phyloP scores from a whole-genome alignment of 1,140 invertebrate genomes.

The Anastatus disparis region DNA sequence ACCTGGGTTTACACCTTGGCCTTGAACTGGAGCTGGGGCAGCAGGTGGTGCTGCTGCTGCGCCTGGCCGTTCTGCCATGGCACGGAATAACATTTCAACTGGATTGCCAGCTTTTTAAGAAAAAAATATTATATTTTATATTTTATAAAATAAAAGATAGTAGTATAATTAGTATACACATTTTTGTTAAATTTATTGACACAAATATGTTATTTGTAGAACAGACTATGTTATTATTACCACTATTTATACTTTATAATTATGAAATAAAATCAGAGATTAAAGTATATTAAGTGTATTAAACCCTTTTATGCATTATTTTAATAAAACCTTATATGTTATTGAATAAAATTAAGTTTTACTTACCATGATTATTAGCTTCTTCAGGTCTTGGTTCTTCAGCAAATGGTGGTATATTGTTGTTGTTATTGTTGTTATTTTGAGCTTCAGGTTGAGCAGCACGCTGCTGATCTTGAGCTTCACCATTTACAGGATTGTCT shows the following conservation, averaged over 20 bases:
- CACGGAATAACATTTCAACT: constrained; percentile 25
- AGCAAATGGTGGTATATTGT: constrained; percentile 63
- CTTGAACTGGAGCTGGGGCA: neutral
- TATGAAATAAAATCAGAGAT: too few species aligned
- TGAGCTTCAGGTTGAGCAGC: constrained; percentile 52
- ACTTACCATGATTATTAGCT: constrained; percentile 47
- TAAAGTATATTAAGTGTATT: too few species aligned
- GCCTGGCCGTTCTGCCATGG: constrained; percentile 24
- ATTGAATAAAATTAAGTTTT: neutral
- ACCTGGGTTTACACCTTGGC: neutral
- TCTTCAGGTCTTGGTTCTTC: constrained; percentile 54
- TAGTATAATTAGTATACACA: too few species aligned
- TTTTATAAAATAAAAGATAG: neutral
- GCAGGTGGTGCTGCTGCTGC: constrained; percentile 47
- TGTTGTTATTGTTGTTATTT: constrained; percentile 67
- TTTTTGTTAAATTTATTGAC: too few species aligned
- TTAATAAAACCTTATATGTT: too few species aligned
- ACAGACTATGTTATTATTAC: too few species aligned
- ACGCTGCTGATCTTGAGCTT: constrained; percentile 48
- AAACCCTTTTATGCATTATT: too few species aligned
- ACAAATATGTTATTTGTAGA: too few species aligned
- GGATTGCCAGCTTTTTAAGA: constrained; percentile 8
- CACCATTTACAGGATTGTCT: constrained; percentile 54
- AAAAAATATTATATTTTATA: neutral
- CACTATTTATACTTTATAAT: too few species aligned